These are phyloP conservation scores for Drosophila borealis DNA, from an alignment of 2,888 invertebrate genomes.

Conservation along the genomic window DNA sequence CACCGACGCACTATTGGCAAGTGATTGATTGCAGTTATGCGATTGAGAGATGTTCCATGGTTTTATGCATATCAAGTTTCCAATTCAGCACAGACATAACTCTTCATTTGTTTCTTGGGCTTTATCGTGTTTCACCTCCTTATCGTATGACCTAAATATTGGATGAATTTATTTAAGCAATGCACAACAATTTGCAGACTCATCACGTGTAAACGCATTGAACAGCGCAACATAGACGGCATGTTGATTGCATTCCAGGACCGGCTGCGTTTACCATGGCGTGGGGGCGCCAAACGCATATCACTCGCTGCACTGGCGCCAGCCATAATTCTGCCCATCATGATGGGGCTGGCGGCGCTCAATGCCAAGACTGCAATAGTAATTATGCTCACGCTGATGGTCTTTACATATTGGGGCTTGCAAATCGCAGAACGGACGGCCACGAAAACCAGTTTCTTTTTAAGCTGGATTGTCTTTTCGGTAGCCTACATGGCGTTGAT, in stretches of 20 bases:
- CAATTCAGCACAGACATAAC: too few relatives aligned
- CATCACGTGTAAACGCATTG: conserved; percentile 68
- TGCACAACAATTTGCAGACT: conserved; percentile 48
- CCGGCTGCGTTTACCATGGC: conserved; percentile 87
- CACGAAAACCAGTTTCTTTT: conserved; percentile 89
- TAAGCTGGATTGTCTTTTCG: conserved; percentile 90
- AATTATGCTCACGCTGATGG: conserved; percentile 75
- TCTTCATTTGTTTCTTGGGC: too few relatives aligned
- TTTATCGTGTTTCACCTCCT: too few relatives aligned
- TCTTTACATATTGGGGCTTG: conserved; percentile 76
- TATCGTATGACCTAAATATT: too few relatives aligned
- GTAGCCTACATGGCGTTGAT: conserved; percentile 88
- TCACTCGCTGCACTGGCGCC: conserved; percentile 86
- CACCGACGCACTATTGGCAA: too few relatives aligned
- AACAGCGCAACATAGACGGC: conserved; percentile 70
- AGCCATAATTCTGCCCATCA: conserved; percentile 85
- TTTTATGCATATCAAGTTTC: too few relatives aligned
- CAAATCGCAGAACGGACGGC: conserved; percentile 77
- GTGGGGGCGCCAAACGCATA: conserved; percentile 87
- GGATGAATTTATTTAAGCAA: neutral
- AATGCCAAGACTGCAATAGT: conserved; percentile 84
- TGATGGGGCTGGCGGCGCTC: conserved; percentile 85
- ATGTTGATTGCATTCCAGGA: conserved; percentile 86
- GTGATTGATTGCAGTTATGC: too few relatives aligned
- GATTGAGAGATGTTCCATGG: too few relatives aligned